A percentile compares a stretch with the other conserved stretches of the same genome.
phyloP scores from a whole-genome alignment of 2,113 vertebrate genomes.

The Chaetodon auriga region DNA sequence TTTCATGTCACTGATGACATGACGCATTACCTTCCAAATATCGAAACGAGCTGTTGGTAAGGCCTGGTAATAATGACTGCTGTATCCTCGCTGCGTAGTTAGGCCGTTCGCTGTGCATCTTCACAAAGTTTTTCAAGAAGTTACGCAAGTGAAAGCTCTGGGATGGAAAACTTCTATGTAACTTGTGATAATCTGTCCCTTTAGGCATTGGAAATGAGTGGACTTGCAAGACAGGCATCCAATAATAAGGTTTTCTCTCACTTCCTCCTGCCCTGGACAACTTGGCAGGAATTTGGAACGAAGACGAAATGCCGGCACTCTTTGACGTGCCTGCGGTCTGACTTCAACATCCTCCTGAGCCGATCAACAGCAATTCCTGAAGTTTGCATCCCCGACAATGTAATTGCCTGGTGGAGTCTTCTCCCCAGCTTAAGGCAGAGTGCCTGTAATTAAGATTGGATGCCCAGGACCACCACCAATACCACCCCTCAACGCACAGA shows the following conservation, averaged over 20 bases:
- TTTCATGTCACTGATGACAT: conserved; percentile 22
- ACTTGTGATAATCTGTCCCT: conserved; percentile 70
- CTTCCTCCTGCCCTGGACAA: conserved; percentile 62
- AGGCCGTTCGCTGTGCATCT: not conserved
- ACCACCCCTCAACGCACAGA: conserved; percentile 40
- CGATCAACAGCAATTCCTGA: conserved; percentile 51
- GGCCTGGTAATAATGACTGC: too few relatives aligned
- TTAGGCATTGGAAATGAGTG: conserved; percentile 62
- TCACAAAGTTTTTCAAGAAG: conserved; percentile 37
- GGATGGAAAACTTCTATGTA: conserved; percentile 52
- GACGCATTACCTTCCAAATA: not conserved
- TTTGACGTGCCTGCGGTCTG: conserved; percentile 66
- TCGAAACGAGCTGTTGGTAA: not conserved
- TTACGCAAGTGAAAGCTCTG: conserved; percentile 25
- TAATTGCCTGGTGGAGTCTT: conserved; percentile 66
- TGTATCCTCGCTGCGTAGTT: not conserved
- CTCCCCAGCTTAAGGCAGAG: conserved; percentile 61
- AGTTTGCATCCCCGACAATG: conserved; percentile 64
- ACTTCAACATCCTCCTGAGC: conserved; percentile 68
- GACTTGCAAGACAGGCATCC: conserved; percentile 62
- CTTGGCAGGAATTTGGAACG: conserved; percentile 75
- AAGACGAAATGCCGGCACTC: conserved; percentile 44
- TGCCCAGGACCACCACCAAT: conserved; percentile 56
- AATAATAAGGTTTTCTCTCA: conserved; percentile 63
- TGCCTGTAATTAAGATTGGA: conserved; percentile 84